Conservation (phyloP, 2,888 invertebrate species). For the Andrena camellia region DNA sequence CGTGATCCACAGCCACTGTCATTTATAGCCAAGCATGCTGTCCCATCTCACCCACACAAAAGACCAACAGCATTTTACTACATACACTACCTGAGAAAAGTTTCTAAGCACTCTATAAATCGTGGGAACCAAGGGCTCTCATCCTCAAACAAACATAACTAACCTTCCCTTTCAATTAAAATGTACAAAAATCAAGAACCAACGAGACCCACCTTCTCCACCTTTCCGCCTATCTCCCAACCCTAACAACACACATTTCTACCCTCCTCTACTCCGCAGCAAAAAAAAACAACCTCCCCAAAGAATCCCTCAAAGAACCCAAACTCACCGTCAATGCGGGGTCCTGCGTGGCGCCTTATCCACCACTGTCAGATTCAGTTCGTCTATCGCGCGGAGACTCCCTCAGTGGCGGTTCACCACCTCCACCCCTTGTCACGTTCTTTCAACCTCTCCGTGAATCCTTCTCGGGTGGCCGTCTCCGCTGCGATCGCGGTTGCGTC, state of each 20-base stretch:
- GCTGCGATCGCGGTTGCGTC: too few species aligned
- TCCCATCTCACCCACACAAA: too few species aligned
- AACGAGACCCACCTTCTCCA: too few species aligned
- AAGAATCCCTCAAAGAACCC: not conserved
- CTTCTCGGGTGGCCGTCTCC: not conserved
- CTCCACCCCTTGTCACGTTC: constrained; percentile 27
- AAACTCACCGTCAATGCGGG: constrained; percentile 82
- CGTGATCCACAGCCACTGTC: too few species aligned
- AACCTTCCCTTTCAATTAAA: too few species aligned
- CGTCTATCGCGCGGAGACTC: constrained; percentile 23
- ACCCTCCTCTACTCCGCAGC: not conserved
- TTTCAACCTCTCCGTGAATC: not conserved
- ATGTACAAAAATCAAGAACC: too few species aligned
- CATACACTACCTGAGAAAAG: too few species aligned
- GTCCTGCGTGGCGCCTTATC: constrained; percentile 74
- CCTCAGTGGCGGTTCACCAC: not conserved
- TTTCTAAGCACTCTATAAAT: too few species aligned
- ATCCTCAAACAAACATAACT: too few species aligned
- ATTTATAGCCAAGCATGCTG: too few species aligned
- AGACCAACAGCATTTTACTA: too few species aligned
- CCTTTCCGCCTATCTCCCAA: not conserved
- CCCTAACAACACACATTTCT: not conserved
- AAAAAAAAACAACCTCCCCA: not conserved
- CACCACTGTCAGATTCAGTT: constrained; percentile 71
- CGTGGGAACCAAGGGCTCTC: too few species aligned